phyloP scores from a whole-genome alignment of 2,888 invertebrate genomes.

The Idaea biselata region DNA sequence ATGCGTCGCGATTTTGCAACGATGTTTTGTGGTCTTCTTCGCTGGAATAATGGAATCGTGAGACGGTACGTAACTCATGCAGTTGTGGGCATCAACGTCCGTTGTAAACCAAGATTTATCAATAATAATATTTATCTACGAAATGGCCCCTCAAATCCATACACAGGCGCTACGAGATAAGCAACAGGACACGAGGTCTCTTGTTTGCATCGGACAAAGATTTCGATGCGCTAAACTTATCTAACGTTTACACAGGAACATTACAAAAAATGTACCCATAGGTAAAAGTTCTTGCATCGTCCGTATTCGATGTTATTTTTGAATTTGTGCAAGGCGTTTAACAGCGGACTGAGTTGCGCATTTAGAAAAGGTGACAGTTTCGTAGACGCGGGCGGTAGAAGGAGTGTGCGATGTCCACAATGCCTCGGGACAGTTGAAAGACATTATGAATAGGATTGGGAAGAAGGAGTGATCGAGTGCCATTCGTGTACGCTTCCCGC shows the following conservation, averaged over 20 bases:
- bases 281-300: not conserved
- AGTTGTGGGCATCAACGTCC: not conserved
- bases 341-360: constrained; percentile 67
- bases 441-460: constrained; percentile 71
- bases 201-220: constrained; percentile 76
- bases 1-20: not conserved
- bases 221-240: constrained; percentile 68
- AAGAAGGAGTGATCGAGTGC: constrained; percentile 76
- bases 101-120: constrained; percentile 16
- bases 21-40: not conserved
- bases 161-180: constrained; percentile 65
- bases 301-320: constrained; percentile 69
- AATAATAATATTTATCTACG: constrained; percentile 6
- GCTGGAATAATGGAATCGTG: not conserved
- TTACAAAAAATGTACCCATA: constrained; percentile 57
- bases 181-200: constrained; percentile 61
- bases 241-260: constrained; percentile 71
- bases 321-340: constrained; percentile 80
- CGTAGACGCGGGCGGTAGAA: constrained; percentile 54
- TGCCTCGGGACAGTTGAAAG: constrained; percentile 68
- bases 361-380: constrained; percentile 72
- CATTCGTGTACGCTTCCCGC: constrained; percentile 42
- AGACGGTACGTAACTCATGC: not conserved
- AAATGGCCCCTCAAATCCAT: constrained; percentile 49
- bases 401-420: constrained; percentile 62